Evolutionary conservation across 1,140 invertebrate species (phyloP).

Genomic region (Lysiphlebus fabarum): DNA sequence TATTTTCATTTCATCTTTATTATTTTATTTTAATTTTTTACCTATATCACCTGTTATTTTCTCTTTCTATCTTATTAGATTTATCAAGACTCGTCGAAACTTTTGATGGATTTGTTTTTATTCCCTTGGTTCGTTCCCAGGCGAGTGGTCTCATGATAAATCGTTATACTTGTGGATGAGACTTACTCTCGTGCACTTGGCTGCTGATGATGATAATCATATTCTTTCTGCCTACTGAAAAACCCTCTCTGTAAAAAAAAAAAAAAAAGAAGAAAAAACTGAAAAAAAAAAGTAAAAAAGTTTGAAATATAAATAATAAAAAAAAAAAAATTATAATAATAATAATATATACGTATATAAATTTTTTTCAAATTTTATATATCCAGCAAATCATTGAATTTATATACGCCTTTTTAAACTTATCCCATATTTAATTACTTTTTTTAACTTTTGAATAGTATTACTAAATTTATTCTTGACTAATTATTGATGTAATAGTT

Average conservation of each 20-base stretch:
- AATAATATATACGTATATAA: no score
- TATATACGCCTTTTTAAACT: no score
- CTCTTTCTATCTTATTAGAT: conserved; percentile 9
- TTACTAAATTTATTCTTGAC: no score
- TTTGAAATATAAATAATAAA: no score
- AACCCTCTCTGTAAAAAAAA: no score
- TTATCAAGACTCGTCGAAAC: conserved; percentile 30
- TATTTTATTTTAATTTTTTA: neutral
- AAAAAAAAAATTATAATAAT: no score
- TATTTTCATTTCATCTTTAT: neutral
- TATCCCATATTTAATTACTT: no score
- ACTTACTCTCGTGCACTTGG: conserved; percentile 1
- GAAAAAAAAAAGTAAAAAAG: no score
- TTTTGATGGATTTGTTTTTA: conserved; percentile 35
- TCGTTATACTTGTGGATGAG: conserved; percentile 17
- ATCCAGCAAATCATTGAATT: neutral
- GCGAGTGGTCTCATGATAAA: conserved; percentile 23
- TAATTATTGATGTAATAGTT: no score
- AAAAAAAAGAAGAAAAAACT: no score
- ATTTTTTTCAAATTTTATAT: no score
- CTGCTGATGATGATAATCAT: conserved; percentile 1
- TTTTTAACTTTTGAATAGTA: no score
- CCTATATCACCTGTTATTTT: conserved; percentile 8
- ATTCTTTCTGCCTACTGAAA: neutral
- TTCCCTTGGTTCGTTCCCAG: conserved; percentile 25